Evolutionary conservation across 2,888 invertebrate genomes (phyloP).

Genomic region (Chaetogeoica ovagalla): DNA sequence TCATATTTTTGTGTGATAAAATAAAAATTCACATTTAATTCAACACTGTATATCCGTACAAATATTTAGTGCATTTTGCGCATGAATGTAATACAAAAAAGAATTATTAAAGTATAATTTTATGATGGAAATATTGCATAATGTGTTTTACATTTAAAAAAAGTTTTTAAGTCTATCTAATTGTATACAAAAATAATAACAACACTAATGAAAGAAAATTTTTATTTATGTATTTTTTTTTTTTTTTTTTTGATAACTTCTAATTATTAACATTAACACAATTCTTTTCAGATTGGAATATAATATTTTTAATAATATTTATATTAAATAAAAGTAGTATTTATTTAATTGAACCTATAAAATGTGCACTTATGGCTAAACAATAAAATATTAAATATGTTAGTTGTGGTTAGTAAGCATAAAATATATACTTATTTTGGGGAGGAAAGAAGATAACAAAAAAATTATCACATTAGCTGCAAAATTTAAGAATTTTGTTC

Average conservation of each 20-base stretch:
- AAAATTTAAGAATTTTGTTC: not conserved
- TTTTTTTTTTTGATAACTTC: too few species aligned
- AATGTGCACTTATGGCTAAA: slow-evolving; percentile 38
- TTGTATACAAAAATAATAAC: slow-evolving; percentile 27
- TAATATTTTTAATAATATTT: slow-evolving; percentile 1
- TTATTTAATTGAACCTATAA: slow-evolving; percentile 22
- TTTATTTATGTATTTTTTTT: not conserved
- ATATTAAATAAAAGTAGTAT: not conserved
- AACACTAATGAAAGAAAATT: slow-evolving; percentile 3
- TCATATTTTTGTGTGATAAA: slow-evolving; percentile 2
- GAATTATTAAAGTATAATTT: slow-evolving; percentile 4
- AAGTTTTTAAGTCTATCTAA: not conserved
- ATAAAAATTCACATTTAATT: slow-evolving; percentile 10
- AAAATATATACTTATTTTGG: slow-evolving; percentile 37
- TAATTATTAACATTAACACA: too few species aligned
- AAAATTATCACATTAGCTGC: not conserved
- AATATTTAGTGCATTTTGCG: slow-evolving; percentile 29
- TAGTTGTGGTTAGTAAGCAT: slow-evolving; percentile 37
- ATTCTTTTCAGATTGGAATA: not conserved
- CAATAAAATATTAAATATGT: slow-evolving; percentile 22
- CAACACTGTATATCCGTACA: slow-evolving; percentile 49
- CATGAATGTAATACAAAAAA: slow-evolving; percentile 20
- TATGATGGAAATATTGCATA: not conserved
- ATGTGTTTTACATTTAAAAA: not conserved
- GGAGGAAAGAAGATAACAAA: not conserved